These are phyloP conservation scores for Fulica atra DNA, from an alignment of 2,113 vertebrate species.

Conservation along the genomic window DNA sequence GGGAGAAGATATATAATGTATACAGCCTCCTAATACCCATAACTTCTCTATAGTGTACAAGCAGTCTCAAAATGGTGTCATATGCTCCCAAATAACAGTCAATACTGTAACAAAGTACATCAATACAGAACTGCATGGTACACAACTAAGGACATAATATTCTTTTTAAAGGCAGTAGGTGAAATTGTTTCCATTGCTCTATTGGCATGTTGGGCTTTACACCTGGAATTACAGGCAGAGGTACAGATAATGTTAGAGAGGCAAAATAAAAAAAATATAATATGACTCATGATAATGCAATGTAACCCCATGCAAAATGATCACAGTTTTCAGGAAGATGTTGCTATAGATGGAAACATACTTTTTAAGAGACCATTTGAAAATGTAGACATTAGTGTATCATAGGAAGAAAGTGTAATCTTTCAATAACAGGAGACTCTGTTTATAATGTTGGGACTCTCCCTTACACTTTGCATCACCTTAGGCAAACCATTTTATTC, in stretches of 20 bases:
- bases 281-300: not conserved
- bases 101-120: not conserved
- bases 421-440: not conserved
- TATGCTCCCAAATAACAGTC: not conserved
- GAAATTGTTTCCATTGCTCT: not conserved
- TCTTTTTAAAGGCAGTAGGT: not conserved
- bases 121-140: rapidly evolving
- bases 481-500: not conserved
- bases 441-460: not conserved
- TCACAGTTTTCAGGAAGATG: not conserved
- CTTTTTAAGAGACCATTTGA: not conserved
- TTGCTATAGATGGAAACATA: not conserved
- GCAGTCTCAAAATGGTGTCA: not conserved
- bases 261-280: rapidly evolving
- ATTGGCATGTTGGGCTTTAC: not conserved
- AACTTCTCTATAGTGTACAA: not conserved
- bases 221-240: not conserved
- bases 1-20: not conserved
- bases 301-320: not conserved
- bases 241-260: not conserved
- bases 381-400: not conserved
- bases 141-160: not conserved
- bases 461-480: not conserved
- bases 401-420: not conserved
- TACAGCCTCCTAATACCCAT: not conserved